A percentile compares a stretch with the other conserved stretches of the same genome.
These are phyloP conservation scores for Acanthurus lineatus DNA, from an alignment of 2,797 vertebrate genomes.

Conservation along the genomic window DNA sequence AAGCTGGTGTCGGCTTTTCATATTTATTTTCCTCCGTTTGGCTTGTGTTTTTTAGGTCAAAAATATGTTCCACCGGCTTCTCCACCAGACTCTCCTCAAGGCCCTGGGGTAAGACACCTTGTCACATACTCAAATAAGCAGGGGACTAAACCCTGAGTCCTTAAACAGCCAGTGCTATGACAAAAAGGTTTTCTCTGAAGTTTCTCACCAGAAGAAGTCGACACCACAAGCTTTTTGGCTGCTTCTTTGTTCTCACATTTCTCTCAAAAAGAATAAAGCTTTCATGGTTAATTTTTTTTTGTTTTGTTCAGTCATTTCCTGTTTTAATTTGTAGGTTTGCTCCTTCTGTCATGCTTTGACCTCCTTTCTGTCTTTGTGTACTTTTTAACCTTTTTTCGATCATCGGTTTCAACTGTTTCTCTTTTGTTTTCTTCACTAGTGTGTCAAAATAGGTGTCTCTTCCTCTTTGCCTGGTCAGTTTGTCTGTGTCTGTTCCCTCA, in stretches of 20 bases:
- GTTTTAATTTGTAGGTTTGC: too few relatives aligned
- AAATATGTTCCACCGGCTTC: slow-evolving; percentile 52
- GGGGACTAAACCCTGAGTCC: too few relatives aligned
- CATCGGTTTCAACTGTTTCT: too few relatives aligned
- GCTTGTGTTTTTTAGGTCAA: slow-evolving; percentile 69
- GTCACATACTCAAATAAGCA: slow-evolving; percentile 27
- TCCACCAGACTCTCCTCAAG: slow-evolving; percentile 82
- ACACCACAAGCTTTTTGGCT: background rate
- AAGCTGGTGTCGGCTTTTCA: background rate
- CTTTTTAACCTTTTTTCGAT: too few relatives aligned
- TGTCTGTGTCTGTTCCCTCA: too few relatives aligned
- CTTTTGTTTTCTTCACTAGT: too few relatives aligned
- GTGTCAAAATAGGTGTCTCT: too few relatives aligned
- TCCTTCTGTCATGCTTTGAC: too few relatives aligned
- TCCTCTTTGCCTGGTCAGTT: too few relatives aligned
- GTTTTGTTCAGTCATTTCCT: too few relatives aligned
- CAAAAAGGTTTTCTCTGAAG: background rate
- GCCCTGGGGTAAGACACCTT: slow-evolving; percentile 88
- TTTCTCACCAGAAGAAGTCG: background rate
- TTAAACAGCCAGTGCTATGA: background rate
- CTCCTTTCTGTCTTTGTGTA: too few relatives aligned
- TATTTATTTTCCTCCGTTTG: slow-evolving; percentile 16
- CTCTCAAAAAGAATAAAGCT: background rate
- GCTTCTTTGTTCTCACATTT: background rate
- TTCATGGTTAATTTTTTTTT: too few relatives aligned